These are phyloP conservation scores for Tenebrosternarchus preto DNA, from an alignment of 2,113 vertebrate genomes.

Conservation along the genomic window DNA sequence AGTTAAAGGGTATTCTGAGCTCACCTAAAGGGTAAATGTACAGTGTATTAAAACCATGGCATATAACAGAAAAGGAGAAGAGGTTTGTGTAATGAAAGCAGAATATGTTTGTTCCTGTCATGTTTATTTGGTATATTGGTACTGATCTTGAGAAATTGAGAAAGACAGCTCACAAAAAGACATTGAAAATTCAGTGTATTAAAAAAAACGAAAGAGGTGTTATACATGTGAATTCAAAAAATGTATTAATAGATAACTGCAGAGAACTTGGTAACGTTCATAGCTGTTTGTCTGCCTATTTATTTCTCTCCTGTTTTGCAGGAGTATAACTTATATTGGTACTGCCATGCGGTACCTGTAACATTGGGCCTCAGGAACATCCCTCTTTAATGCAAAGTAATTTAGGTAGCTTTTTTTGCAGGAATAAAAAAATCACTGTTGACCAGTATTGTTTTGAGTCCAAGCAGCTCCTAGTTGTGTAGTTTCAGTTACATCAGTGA, in stretches of 20 bases:
- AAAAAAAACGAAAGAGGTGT: background rate
- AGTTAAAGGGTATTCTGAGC: background rate
- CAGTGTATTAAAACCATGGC: background rate
- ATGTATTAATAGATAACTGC: background rate
- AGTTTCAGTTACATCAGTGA: no score
- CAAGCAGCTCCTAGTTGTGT: no score
- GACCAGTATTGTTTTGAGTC: no score
- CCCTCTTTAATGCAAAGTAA: no score
- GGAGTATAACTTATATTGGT: background rate
- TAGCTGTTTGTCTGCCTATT: no score
- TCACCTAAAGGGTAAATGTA: background rate
- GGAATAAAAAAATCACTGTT: no score
- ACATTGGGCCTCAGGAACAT: no score
- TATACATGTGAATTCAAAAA: background rate
- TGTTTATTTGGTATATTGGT: background rate
- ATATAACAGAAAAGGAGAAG: background rate
- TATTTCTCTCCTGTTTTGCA: background rate
- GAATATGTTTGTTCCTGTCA: background rate
- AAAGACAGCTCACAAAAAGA: no score
- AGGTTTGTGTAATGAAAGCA: background rate
- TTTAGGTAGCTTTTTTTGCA: no score
- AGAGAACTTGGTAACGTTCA: no score
- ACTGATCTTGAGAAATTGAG: background rate
- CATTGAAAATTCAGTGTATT: no score
- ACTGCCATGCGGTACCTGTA: no score